phyloP scores from a whole-genome alignment of 2,888 invertebrate genomes.

The Leptopterna dolabrata region DNA sequence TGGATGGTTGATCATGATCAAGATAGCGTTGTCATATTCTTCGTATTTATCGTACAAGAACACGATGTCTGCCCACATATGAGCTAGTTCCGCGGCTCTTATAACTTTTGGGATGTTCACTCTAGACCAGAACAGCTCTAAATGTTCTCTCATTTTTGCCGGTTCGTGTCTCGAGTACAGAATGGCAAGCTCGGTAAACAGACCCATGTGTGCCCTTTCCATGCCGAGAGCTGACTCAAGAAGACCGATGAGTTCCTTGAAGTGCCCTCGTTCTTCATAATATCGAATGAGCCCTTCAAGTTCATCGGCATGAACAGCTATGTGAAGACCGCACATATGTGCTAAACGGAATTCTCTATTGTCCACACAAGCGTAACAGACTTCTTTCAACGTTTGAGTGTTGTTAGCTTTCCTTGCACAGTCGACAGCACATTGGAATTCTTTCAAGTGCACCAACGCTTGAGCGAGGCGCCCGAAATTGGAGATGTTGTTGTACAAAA shows the following conservation, averaged over 20 bases:
- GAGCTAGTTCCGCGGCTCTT: slow-evolving; percentile 97
- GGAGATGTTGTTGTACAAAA: slow-evolving; percentile 97
- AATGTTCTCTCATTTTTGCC: slow-evolving; percentile 97
- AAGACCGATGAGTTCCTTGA: slow-evolving; percentile 95
- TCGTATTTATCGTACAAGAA: slow-evolving; percentile 99
- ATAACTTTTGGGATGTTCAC: slow-evolving; percentile 99
- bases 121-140: slow-evolving; percentile 99
- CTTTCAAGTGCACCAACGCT: slow-evolving; percentile 95
- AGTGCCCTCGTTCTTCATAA: slow-evolving; percentile 97
- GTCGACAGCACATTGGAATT: slow-evolving; percentile 98
- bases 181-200: slow-evolving; percentile 99
- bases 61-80: slow-evolving; percentile 98
- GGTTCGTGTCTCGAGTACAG: slow-evolving; percentile 99
- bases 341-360: slow-evolving; percentile 97
- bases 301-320: slow-evolving; percentile 99
- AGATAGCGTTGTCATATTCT: slow-evolving; percentile 98
- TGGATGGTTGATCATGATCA: slow-evolving; percentile 99
- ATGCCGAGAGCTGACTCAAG: slow-evolving; percentile 94
- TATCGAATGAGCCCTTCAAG: slow-evolving; percentile 98
- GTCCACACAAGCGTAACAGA: slow-evolving; percentile 99
- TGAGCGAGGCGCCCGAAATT: slow-evolving; percentile 98
- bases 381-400: slow-evolving; percentile 94
- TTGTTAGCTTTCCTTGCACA: slow-evolving; percentile 96
- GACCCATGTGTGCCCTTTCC: slow-evolving; percentile 99
- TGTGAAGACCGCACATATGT: slow-evolving; percentile 99